phyloP scores from a whole-genome alignment of 2,113 vertebrate species.

The Cephalopterus ornatus region DNA sequence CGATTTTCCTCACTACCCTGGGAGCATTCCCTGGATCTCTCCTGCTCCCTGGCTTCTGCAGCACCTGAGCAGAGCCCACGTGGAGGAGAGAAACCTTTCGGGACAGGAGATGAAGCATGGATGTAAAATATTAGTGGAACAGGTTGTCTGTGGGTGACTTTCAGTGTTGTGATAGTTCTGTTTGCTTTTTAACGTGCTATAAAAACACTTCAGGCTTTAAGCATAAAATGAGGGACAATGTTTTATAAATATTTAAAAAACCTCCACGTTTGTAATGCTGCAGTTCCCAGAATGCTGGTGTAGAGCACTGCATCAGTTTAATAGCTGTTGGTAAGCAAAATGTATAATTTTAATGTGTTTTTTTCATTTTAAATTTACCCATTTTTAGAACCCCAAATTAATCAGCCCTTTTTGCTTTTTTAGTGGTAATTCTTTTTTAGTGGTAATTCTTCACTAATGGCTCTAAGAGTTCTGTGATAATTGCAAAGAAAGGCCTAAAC shows the following conservation, averaged over 20 bases:
- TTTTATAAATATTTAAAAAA: neutral
- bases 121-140: neutral
- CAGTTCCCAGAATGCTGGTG: neutral
- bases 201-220: neutral
- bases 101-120: neutral
- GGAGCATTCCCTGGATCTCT: neutral
- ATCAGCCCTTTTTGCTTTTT: neutral
- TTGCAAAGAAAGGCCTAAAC: neutral
- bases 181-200: neutral
- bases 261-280: neutral
- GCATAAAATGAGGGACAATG: neutral
- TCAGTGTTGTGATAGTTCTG: neutral
- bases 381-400: neutral
- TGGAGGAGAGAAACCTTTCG: neutral
- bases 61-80: neutral
- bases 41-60: neutral
- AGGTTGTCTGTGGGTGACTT: conserved; percentile 52
- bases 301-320: neutral
- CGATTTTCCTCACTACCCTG: neutral
- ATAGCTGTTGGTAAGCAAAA: neutral
- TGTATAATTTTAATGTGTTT: neutral
- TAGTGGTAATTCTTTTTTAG: neutral
- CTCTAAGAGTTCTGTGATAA: neutral
- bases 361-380: neutral
- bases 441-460: neutral